Evolutionary conservation across 2,797 vertebrate species (phyloP).

Genomic region (Platyrinchus mystaceus): DNA sequence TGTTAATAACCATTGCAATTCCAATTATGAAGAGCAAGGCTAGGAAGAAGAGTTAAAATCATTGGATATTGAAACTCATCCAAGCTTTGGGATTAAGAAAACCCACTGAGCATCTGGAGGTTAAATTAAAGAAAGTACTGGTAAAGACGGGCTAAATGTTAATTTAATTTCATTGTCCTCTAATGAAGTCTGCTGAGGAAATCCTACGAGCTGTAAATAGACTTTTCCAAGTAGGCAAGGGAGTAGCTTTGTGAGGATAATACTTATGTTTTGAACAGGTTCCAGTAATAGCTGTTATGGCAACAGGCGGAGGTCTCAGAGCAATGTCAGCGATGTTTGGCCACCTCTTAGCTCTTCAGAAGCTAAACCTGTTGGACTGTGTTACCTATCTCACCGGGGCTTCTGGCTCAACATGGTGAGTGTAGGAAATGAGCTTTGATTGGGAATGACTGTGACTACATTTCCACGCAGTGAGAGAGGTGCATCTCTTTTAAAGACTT

Average conservation of each 20-base stretch:
- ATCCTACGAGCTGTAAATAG: background rate
- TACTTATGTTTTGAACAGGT: constrained; percentile 73
- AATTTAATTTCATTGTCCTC: background rate
- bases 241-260: constrained; percentile 15
- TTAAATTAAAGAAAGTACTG: background rate
- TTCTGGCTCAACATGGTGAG: constrained; percentile 88
- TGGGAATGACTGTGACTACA: background rate
- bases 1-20: background rate
- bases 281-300: constrained; percentile 83
- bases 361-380: constrained; percentile 80
- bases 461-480: background rate
- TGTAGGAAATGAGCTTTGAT: background rate
- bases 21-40: background rate
- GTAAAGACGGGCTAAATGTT: background rate
- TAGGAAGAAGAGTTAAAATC: background rate
- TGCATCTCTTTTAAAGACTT: background rate
- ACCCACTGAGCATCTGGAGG: background rate
- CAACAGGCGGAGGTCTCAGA: constrained; percentile 85
- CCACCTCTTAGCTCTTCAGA: constrained; percentile 81
- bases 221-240: background rate
- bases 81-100: background rate
- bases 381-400: constrained; percentile 82
- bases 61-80: background rate
- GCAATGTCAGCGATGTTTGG: constrained; percentile 85
- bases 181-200: background rate